phyloP scores from a whole-genome alignment of 2,888 invertebrate species.

The Limnephilus rhombicus region DNA sequence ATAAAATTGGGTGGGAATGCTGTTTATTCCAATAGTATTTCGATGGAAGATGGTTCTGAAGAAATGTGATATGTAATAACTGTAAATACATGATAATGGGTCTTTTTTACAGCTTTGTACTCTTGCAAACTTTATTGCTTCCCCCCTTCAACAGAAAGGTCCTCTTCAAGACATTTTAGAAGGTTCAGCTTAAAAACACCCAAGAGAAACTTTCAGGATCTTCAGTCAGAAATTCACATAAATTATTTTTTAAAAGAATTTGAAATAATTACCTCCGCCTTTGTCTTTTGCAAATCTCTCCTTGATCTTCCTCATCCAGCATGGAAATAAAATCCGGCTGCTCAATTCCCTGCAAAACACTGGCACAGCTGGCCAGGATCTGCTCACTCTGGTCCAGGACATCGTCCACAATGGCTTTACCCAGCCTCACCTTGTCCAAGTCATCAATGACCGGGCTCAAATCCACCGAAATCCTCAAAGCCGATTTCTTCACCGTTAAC shows the following conservation, averaged over 20 bases:
- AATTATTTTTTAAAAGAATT: background rate
- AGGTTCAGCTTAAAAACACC: too few relatives aligned
- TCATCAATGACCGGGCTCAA: conserved; percentile 17
- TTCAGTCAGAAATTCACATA: too few relatives aligned
- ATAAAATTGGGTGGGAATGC: too few relatives aligned
- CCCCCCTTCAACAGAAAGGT: too few relatives aligned
- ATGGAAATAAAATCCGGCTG: conserved; percentile 75
- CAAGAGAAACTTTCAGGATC: too few relatives aligned
- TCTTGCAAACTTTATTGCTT: too few relatives aligned
- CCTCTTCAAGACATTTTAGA: too few relatives aligned
- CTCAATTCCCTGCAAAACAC: conserved; percentile 51
- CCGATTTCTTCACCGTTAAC: conserved; percentile 31
- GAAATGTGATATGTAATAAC: too few relatives aligned
- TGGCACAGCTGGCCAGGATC: conserved; percentile 54
- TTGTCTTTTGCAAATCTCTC: conserved; percentile 47
- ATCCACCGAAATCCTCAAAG: conserved; percentile 25
- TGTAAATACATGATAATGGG: too few relatives aligned
- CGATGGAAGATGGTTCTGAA: too few relatives aligned
- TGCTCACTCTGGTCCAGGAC: conserved; percentile 53
- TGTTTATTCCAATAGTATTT: too few relatives aligned
- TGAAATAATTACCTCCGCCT: conserved; percentile 40
- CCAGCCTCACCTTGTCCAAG: background rate
- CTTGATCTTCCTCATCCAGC: conserved; percentile 69
- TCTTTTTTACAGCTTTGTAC: too few relatives aligned
- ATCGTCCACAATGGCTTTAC: conserved; percentile 3